phyloP scores from a whole-genome alignment of 2,888 invertebrate species.

The Lasius fuliginosus region DNA sequence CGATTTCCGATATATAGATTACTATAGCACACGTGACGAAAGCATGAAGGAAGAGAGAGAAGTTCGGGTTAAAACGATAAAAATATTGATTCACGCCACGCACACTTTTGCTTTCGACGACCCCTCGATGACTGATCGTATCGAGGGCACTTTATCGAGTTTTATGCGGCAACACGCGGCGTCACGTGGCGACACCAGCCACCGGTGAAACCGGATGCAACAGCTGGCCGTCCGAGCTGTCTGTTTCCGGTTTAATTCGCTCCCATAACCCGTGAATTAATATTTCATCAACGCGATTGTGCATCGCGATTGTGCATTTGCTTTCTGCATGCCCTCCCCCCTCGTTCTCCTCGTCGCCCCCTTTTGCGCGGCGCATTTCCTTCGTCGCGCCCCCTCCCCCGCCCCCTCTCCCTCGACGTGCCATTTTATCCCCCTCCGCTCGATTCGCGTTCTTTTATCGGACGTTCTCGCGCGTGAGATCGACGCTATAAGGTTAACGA shows the following conservation, averaged over 20 bases:
- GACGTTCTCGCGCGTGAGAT: conserved; percentile 46
- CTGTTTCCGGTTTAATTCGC: conserved; percentile 79
- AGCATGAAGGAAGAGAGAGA: neutral
- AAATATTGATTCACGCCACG: conserved; percentile 28
- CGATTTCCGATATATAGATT: neutral
- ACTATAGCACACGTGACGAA: neutral
- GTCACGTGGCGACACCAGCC: conserved; percentile 64
- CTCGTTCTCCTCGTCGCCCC: neutral
- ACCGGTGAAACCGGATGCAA: conserved; percentile 81
- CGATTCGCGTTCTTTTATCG: conserved; percentile 47
- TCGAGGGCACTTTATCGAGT: conserved; percentile 57
- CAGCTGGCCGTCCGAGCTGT: conserved; percentile 78
- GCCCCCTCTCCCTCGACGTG: conserved; percentile 46
- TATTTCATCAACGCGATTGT: conserved; percentile 77
- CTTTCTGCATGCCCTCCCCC: conserved; percentile 27
- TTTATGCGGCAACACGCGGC: conserved; percentile 61
- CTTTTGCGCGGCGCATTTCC: conserved; percentile 31
- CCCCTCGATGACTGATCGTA: neutral
- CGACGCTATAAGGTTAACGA: conserved; percentile 51
- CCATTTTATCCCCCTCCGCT: conserved; percentile 58
- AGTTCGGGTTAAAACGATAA: neutral
- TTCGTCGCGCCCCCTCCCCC: conserved; percentile 41
- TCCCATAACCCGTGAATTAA: conserved; percentile 80
- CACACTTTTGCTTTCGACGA: neutral
- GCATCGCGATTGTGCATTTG: conserved; percentile 64